These are phyloP conservation scores for Acanthosepion lycidas DNA, from an alignment of 2,888 invertebrate species.

Conservation along the genomic window DNA sequence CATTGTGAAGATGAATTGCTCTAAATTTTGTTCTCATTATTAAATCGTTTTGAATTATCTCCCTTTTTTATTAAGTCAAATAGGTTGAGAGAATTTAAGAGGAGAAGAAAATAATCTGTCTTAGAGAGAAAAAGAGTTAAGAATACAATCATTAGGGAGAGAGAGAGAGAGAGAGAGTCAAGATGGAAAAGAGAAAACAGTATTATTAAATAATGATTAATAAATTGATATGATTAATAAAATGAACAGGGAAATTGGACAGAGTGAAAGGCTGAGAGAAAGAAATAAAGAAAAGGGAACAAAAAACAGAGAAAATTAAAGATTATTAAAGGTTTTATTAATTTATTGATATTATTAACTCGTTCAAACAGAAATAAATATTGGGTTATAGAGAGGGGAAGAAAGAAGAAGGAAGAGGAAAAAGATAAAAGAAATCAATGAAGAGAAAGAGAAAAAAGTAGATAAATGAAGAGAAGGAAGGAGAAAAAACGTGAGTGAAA, in stretches of 20 bases:
- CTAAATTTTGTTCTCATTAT: background rate
- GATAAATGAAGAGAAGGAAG: background rate
- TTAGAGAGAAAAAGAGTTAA: background rate
- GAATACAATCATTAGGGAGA: background rate
- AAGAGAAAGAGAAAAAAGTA: background rate
- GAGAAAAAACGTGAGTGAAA: too few relatives aligned
- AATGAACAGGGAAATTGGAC: background rate
- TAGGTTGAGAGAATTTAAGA: too few relatives aligned
- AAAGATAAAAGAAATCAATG: background rate
- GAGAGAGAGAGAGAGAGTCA: background rate
- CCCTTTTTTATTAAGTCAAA: background rate
- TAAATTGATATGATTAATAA: slow-evolving; percentile 12
- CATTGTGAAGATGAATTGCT: background rate
- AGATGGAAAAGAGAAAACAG: background rate
- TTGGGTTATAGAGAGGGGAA: background rate
- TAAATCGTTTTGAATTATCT: background rate
- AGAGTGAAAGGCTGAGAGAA: background rate
- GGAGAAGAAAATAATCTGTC: background rate
- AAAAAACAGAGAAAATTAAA: background rate
- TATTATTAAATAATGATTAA: background rate
- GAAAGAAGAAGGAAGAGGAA: background rate
- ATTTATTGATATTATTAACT: background rate
- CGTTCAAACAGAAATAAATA: background rate
- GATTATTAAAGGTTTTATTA: background rate
- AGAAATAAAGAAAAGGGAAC: background rate